Base-by-base conservation (phyloP, 1,140 invertebrate species). In the Cataglyphis hispanica region DNA sequence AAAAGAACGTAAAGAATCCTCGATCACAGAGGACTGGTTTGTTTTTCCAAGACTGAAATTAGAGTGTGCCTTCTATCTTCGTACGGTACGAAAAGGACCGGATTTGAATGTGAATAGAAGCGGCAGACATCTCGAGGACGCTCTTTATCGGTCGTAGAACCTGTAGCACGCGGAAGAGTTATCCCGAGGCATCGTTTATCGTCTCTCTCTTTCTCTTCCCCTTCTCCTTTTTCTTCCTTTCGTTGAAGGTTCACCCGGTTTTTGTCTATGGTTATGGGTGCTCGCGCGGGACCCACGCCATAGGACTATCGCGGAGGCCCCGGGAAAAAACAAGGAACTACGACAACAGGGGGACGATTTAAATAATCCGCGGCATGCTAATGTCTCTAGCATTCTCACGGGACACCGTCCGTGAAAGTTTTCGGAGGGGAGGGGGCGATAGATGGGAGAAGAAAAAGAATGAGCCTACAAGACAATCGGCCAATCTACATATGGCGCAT, bases 351-450 rank as follows among this genome's bases (percentile, higher is more conserved):
- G 87, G 87, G 72, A 91, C 90, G 87, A 93, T 93, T 93, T 93
- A 90, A 92, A 93, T 93, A 93, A 93, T 93, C 92, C 91, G 89
- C 87, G 87, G 84, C 89, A 93, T 93, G 92, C 91, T 92, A 93
- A 93, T 92, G 89, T 67, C 74, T 72, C 72, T 75, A 56, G 91
- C 89, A 93, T 91, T 93, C 92, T 92, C 89, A 92, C 91, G 89
- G 87, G 61, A 84, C 67, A 25, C 69, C 56, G 74, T 74, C 72
- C 46, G 64, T 77, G 46, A 69, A 66, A 50, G 64, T 72, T 37
- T 58, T 61, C 25, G 40, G 8, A 46, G 46, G 50, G 58, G 75
- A 56, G 67, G 70, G 25, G 22, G 61, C 46, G 64, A 76, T 76
- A 74, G 83, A 66, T 70, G 72, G 67, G 76, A 84, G 75, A 81